Conservation (phyloP, 2,888 invertebrate species). For the Amblyjoppa proteus region DNA sequence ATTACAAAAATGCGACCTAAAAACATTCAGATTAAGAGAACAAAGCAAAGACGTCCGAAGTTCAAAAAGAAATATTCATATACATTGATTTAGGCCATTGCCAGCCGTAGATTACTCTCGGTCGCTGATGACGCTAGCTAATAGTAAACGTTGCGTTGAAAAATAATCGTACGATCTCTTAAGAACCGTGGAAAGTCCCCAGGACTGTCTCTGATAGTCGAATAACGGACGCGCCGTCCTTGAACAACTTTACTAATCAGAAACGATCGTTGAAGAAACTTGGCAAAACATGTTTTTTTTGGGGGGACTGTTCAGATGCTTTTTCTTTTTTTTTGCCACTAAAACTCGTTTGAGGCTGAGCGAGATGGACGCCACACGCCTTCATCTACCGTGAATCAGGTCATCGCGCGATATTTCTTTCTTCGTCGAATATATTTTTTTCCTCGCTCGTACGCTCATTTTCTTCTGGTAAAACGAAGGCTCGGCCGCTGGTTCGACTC, state of each 20-base stretch:
- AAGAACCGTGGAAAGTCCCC: background rate
- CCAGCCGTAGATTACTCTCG: background rate
- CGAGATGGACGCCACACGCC: background rate
- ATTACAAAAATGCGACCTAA: too few species aligned
- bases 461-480: slow-evolving; percentile 47
- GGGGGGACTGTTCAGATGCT: too few species aligned
- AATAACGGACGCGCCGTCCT: background rate
- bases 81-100: background rate
- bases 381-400: slow-evolving; percentile 19
- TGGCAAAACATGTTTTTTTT: background rate
- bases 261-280: background rate
- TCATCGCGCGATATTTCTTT: slow-evolving; percentile 28
- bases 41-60: too few species aligned
- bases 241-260: background rate
- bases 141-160: background rate
- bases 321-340: background rate
- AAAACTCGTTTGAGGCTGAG: background rate
- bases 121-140: background rate
- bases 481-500: slow-evolving; percentile 61
- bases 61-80: too few species aligned
- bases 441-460: background rate
- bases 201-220: background rate
- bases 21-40: too few species aligned
- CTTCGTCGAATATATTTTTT: slow-evolving; percentile 22
- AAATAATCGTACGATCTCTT: background rate